phyloP scores from a whole-genome alignment of 1,140 invertebrate species.

The Elymnias hypermnestra region DNA sequence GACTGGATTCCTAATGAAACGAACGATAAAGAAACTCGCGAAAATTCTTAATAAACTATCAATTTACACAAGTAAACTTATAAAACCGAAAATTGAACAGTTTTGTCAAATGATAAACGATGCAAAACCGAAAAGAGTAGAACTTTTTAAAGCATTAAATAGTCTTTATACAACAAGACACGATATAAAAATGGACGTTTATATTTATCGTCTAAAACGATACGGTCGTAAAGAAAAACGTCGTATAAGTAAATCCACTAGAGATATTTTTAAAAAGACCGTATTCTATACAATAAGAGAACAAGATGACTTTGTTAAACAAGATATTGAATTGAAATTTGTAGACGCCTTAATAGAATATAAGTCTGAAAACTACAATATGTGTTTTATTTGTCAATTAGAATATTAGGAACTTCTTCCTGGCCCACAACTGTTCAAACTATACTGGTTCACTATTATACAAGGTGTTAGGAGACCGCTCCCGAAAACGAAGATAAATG shows the following conservation, averaged over 20 bases:
- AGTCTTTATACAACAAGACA: constrained; percentile 17
- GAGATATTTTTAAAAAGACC: constrained; percentile 22
- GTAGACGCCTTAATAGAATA: constrained; percentile 27
- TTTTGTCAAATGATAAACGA: constrained; percentile 21
- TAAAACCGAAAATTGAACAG: constrained; percentile 17
- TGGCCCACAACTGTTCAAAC: no score
- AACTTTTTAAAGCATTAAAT: constrained; percentile 27
- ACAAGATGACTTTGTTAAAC: constrained; percentile 17
- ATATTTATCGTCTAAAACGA: constrained; percentile 27
- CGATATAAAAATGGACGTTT: constrained; percentile 30
- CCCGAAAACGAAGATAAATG: no score
- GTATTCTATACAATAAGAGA: constrained; percentile 29
- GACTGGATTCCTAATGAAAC: constrained; percentile 23
- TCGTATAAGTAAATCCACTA: constrained; percentile 21
- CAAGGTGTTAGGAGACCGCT: no score
- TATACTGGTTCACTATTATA: no score
- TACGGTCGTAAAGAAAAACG: constrained; percentile 17
- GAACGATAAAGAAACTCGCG: constrained; percentile 19
- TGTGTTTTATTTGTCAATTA: no score
- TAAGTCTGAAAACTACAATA: constrained; percentile 3
- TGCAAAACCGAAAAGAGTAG: constrained; percentile 17
- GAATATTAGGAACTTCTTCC: no score
- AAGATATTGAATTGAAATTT: constrained; percentile 26
- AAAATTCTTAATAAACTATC: constrained; percentile 23
- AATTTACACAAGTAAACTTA: constrained; percentile 8